Percentiles rank a stretch among this genome's conserved stretches.
Evolutionary conservation across 2,113 vertebrate genomes (phyloP).

Genomic region (Chaetura pelagica): DNA sequence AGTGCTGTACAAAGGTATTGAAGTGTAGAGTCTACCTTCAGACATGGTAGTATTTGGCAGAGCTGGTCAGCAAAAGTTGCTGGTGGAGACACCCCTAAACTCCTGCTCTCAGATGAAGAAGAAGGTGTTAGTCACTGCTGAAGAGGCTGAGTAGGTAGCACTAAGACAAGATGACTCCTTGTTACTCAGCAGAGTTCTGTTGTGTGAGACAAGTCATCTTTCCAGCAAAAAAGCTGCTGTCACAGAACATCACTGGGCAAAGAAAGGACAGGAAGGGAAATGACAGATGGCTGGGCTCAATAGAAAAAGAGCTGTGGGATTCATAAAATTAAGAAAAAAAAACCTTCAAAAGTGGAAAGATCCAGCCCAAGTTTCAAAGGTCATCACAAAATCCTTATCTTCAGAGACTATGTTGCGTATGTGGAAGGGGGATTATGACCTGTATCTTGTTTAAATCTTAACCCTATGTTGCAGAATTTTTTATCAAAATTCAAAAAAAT

Average conservation of each 20-base stretch:
- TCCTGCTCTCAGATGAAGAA: neutral
- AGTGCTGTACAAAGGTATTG: neutral
- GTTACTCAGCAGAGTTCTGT: neutral
- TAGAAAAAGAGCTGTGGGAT: neutral
- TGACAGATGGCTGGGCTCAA: neutral
- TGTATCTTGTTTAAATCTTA: neutral
- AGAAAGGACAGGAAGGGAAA: neutral
- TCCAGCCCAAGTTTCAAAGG: neutral
- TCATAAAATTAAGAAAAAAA: neutral
- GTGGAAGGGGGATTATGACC: neutral
- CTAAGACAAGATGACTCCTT: neutral
- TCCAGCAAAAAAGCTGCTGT: neutral
- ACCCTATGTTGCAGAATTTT: neutral
- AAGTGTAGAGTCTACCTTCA: neutral
- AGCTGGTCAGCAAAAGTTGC: neutral
- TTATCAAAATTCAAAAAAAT: neutral
- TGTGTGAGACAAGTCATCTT: neutral
- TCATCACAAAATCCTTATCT: neutral
- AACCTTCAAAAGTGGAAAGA: accelerated
- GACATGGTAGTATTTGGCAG: neutral
- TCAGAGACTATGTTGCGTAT: neutral
- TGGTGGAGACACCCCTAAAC: neutral
- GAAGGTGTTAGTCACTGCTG: neutral
- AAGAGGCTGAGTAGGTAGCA: neutral
- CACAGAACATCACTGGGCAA: neutral